Conservation (phyloP, 1,140 invertebrate species). For the Euwallacea similis region DNA sequence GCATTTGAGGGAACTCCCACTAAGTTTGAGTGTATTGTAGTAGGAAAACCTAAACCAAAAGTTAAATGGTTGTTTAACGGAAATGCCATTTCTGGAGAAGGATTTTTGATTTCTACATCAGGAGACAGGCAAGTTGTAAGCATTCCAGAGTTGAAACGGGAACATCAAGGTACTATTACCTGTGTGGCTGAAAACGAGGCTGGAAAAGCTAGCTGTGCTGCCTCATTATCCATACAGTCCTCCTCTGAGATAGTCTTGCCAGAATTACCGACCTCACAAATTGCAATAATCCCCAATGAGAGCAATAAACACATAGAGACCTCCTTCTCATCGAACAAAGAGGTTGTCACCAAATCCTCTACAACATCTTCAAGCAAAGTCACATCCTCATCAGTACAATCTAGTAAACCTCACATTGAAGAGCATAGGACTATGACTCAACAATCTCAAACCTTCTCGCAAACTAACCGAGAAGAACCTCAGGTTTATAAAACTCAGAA, state of each 20-base stretch:
- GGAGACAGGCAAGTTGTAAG: constrained; percentile 71
- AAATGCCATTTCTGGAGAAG: constrained; percentile 67
- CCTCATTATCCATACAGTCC: constrained; percentile 59
- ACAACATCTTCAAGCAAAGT: constrained; percentile 50
- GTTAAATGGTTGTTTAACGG: constrained; percentile 76
- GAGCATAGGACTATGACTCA: constrained; percentile 52
- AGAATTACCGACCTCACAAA: constrained; percentile 35
- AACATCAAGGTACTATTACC: constrained; percentile 68
- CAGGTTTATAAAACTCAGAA: constrained; percentile 54
- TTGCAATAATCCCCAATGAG: constrained; percentile 24
- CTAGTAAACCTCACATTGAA: constrained; percentile 50
- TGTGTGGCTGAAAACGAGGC: constrained; percentile 75
- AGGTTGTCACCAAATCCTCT: constrained; percentile 55
- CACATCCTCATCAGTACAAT: constrained; percentile 39
- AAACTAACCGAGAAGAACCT: constrained; percentile 51
- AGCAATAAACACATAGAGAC: constrained; percentile 44
- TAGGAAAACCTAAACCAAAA: constrained; percentile 73
- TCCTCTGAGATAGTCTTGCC: constrained; percentile 49
- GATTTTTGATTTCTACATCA: constrained; percentile 70
- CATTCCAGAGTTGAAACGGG: constrained; percentile 61
- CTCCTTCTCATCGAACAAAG: constrained; percentile 53
- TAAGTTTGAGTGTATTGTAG: constrained; percentile 72
- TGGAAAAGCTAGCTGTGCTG: constrained; percentile 69
- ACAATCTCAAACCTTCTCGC: constrained; percentile 51
- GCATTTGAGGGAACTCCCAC: constrained; percentile 60